phyloP scores from a whole-genome alignment of 2,888 invertebrate genomes.

The Epirrhoe tristata region DNA sequence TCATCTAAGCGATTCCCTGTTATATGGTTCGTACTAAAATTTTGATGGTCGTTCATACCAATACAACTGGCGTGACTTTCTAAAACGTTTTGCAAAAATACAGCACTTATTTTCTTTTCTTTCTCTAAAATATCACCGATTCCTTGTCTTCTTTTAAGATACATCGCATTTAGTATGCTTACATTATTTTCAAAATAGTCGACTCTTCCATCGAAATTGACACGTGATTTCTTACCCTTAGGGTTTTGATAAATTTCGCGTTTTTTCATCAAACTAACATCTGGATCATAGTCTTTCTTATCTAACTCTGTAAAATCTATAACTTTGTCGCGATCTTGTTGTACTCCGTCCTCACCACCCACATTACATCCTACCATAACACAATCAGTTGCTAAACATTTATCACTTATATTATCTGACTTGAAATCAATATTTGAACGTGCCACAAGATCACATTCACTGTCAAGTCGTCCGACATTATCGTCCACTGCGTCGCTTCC shows the following conservation, averaged over 20 bases:
- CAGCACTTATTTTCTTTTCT: constrained; percentile 27
- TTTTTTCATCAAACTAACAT: constrained; percentile 23
- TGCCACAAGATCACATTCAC: background rate
- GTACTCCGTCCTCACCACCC: background rate
- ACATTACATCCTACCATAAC: background rate
- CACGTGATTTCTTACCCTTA: constrained; percentile 43
- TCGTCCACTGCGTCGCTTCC: background rate
- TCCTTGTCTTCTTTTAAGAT: constrained; percentile 29
- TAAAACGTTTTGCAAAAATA: constrained; percentile 36
- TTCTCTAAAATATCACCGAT: constrained; percentile 23
- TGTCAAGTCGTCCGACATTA: background rate
- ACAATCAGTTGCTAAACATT: background rate
- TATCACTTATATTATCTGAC: background rate
- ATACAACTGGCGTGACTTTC: constrained; percentile 24
- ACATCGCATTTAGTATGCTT: constrained; percentile 35
- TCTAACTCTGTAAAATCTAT: constrained; percentile 5
- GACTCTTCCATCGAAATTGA: constrained; percentile 47
- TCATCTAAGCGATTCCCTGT: constrained; percentile 22
- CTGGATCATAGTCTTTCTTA: constrained; percentile 9
- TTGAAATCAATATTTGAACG: constrained; percentile 1
- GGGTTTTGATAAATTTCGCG: constrained; percentile 13
- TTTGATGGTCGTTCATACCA: constrained; percentile 4
- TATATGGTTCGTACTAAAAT: constrained; percentile 25
- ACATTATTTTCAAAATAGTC: constrained; percentile 34
- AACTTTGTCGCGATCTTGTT: background rate